Percentiles rank a stretch among this genome's conserved stretches.
Evolutionary conservation across 2,797 vertebrate species (phyloP).

Genomic region (Capromys pilorides): DNA sequence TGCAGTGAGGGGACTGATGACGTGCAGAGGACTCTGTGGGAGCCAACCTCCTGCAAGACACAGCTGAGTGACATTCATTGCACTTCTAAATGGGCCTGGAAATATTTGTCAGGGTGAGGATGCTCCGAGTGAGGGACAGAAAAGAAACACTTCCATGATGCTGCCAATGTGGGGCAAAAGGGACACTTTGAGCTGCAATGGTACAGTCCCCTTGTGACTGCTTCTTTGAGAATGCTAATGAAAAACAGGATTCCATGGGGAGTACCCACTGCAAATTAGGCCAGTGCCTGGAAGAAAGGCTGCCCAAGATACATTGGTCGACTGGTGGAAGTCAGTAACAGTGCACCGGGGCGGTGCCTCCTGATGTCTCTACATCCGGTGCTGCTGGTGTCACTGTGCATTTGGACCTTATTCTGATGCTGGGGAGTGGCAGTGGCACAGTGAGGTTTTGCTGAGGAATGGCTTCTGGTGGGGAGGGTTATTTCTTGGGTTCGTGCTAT

Average conservation of each 20-base stretch:
- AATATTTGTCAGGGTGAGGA: not conserved
- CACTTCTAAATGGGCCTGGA: not conserved
- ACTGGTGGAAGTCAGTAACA: not conserved
- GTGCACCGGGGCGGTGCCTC: rapidly evolving
- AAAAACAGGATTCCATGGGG: rapidly evolving
- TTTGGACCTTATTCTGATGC: rapidly evolving
- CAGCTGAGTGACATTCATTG: rapidly evolving
- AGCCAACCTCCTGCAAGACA: not conserved
- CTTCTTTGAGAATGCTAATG: not conserved
- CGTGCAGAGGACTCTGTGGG: not conserved
- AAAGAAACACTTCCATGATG: rapidly evolving
- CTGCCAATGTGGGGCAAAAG: not conserved
- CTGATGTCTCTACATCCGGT: too few relatives aligned
- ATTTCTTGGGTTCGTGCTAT: slow-evolving; percentile 51
- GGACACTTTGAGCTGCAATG: not conserved
- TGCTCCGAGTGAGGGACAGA: not conserved
- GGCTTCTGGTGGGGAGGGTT: not conserved
- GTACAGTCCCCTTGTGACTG: too few relatives aligned
- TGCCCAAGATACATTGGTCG: not conserved
- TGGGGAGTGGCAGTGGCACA: not conserved
- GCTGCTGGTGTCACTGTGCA: rapidly evolving
- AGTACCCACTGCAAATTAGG: not conserved
- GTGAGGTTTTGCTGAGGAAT: not conserved
- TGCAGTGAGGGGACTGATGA: not conserved
- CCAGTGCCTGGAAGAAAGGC: not conserved